Evolutionary conservation across 2,888 invertebrate species (phyloP).

Genomic region (Coleophora deauratella): DNA sequence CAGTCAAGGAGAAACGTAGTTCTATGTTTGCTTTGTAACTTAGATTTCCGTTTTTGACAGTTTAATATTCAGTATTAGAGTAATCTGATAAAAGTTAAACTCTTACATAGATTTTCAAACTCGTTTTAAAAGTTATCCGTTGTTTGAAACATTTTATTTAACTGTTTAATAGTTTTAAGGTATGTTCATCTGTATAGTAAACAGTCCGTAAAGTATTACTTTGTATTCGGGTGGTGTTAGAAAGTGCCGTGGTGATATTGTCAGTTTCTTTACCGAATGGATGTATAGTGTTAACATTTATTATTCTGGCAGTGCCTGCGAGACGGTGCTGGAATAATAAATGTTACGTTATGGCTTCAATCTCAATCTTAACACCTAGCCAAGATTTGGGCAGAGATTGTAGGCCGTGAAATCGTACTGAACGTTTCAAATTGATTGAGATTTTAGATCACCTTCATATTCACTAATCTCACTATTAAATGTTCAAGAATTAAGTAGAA

Average conservation of each 20-base stretch:
- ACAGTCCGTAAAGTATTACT: constrained; percentile 24
- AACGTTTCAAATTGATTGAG: too few species aligned
- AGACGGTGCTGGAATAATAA: constrained; percentile 56
- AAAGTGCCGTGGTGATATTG: constrained; percentile 50
- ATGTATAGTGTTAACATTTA: constrained; percentile 53
- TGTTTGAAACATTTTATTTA: too few species aligned
- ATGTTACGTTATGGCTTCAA: constrained; percentile 27
- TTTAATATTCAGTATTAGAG: too few species aligned
- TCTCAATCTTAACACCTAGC: constrained; percentile 37
- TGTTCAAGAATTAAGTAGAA: too few species aligned
- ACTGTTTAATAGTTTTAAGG: constrained; percentile 3
- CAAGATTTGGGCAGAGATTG: constrained; percentile 17
- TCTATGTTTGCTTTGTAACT: too few species aligned
- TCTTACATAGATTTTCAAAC: too few species aligned
- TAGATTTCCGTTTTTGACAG: too few species aligned
- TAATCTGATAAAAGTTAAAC: too few species aligned
- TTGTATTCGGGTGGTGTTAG: constrained; percentile 47
- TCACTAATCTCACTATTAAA: too few species aligned
- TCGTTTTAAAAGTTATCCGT: too few species aligned
- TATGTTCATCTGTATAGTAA: neutral
- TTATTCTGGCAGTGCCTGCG: constrained; percentile 54
- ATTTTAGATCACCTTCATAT: too few species aligned
- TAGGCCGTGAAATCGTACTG: constrained; percentile 3
- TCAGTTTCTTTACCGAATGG: constrained; percentile 55
- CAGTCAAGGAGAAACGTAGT: too few species aligned